Evolutionary conservation across 2,888 invertebrate genomes (phyloP).

Genomic region (Eumerus sabulonum): DNA sequence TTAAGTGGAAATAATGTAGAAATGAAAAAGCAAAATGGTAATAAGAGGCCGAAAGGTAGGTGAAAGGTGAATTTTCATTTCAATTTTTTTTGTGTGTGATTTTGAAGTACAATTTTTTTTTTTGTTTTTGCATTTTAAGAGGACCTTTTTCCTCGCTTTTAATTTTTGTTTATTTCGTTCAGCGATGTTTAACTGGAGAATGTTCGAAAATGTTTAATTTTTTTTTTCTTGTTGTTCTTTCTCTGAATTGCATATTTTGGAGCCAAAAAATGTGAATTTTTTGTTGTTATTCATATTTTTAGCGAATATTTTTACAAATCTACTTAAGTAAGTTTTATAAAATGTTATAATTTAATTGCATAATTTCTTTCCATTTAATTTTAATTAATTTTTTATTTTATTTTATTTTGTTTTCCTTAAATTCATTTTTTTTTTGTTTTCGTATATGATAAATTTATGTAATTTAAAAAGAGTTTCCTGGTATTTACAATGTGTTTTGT

Average conservation of each 20-base stretch:
- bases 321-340: constrained; percentile 65
- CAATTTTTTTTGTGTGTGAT: constrained; percentile 20
- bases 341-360: constrained; percentile 64
- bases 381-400: constrained; percentile 59
- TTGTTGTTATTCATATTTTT: constrained; percentile 32
- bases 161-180: constrained; percentile 41
- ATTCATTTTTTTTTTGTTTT: constrained; percentile 43
- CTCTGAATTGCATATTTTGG: constrained; percentile 66
- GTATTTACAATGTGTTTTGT: constrained; percentile 61
- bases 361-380: constrained; percentile 72
- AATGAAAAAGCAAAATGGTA: constrained; percentile 41
- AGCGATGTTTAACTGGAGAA: constrained; percentile 56
- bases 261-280: constrained; percentile 63
- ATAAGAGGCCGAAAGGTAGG: constrained; percentile 66
- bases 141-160: constrained; percentile 1
- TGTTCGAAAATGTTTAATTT: constrained; percentile 43
- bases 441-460: constrained; percentile 54
- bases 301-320: constrained; percentile 66
- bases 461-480: constrained; percentile 57
- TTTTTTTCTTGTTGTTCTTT: constrained; percentile 43
- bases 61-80: constrained; percentile 47
- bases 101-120: constrained; percentile 44
- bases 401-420: constrained; percentile 40
- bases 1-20: constrained; percentile 23
- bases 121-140: constrained; percentile 18